Conservation (phyloP, 2,888 invertebrate species). For the Steromphala cineraria region DNA sequence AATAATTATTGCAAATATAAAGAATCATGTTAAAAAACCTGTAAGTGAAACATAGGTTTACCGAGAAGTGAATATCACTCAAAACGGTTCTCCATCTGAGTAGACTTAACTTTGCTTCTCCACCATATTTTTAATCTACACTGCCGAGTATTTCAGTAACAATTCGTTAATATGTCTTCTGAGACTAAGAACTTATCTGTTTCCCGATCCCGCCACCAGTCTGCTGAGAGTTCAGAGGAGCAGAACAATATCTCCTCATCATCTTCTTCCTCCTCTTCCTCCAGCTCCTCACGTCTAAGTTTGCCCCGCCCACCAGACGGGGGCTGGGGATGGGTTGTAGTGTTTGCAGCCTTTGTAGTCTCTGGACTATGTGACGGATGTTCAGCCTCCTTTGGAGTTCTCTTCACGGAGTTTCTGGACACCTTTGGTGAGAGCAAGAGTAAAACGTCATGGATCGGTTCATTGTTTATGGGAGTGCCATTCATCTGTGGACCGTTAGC, state of each 20-base stretch:
- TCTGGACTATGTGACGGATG: conserved; percentile 94
- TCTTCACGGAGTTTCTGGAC: conserved; percentile 89
- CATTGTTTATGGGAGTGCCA: conserved; percentile 93
- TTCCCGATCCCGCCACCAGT: background rate
- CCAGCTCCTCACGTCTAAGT: conserved; percentile 6
- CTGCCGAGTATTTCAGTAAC: conserved; percentile 65
- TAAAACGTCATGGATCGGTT: conserved; percentile 92
- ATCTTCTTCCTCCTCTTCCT: conserved; percentile 29
- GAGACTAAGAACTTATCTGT: conserved; percentile 30
- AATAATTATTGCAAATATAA: no score
- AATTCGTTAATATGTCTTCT: conserved; percentile 54
- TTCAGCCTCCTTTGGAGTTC: conserved; percentile 93
- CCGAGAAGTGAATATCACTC: no score
- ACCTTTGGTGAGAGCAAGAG: conserved; percentile 90
- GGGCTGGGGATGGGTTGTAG: conserved; percentile 95
- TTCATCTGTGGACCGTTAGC: conserved; percentile 77
- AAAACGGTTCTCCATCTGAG: conserved; percentile 51
- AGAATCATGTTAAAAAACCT: no score
- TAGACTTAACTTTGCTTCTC: conserved; percentile 65
- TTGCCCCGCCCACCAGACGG: conserved; percentile 82
- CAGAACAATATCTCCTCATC: conserved; percentile 12
- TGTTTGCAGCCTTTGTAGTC: conserved; percentile 90
- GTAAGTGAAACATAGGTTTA: no score
- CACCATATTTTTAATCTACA: conserved; percentile 60
- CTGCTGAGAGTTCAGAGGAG: conserved; percentile 21